phyloP scores from a whole-genome alignment of 1,140 invertebrate species.

The Octopus sinensis region DNA sequence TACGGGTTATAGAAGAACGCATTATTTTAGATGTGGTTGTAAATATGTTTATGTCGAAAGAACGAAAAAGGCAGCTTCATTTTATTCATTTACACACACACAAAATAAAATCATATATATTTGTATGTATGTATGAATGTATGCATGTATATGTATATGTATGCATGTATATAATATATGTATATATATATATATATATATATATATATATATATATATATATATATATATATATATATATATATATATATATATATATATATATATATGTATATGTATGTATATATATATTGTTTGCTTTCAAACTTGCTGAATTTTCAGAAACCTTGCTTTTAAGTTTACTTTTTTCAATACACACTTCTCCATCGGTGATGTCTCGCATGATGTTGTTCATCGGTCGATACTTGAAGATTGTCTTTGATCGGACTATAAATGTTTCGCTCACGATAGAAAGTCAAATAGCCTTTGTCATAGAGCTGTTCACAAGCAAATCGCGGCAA shows the following conservation, averaged over 20 bases:
- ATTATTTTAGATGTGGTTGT: too few relatives aligned
- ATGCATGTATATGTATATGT: too few relatives aligned
- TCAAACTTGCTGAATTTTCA: neutral
- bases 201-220: slow-evolving; percentile 7
- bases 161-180: too few relatives aligned
- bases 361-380: too few relatives aligned
- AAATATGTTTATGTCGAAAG: neutral
- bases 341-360: too few relatives aligned
- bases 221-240: neutral
- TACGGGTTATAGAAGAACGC: too few relatives aligned
- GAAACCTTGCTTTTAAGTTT: too few relatives aligned
- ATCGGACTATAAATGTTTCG: neutral
- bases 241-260: neutral
- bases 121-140: too few relatives aligned
- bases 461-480: neutral
- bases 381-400: too few relatives aligned
- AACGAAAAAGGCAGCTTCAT: neutral
- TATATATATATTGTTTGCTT: neutral
- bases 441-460: neutral
- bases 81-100: neutral
- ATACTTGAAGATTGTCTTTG: too few relatives aligned
- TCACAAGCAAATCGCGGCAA: neutral
- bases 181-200: neutral
- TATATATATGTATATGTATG: neutral
- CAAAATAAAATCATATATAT: too few relatives aligned